Percentiles rank a stretch among this genome's conserved stretches.
Evolutionary conservation across 2,113 vertebrate genomes (phyloP).

Genomic region (Chaetops frenatus): DNA sequence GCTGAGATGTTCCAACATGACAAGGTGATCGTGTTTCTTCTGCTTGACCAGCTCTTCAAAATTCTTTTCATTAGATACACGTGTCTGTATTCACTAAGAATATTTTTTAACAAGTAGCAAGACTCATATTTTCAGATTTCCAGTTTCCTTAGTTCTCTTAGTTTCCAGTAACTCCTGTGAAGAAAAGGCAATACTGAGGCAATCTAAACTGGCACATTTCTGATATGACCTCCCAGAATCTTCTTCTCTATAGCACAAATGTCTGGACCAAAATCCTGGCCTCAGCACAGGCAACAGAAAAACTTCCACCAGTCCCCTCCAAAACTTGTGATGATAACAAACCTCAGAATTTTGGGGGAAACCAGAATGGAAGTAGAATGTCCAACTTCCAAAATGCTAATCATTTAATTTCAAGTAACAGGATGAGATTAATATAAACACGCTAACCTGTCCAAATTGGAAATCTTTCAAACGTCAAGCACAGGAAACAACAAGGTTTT

Average conservation of each 20-base stretch:
- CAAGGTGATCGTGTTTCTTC: not conserved
- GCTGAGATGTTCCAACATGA: not conserved
- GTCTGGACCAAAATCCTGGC: not conserved
- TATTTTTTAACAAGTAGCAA: not conserved
- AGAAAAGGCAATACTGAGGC: not conserved
- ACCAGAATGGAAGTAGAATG: not conserved
- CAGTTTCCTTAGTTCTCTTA: not conserved
- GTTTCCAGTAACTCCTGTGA: not conserved
- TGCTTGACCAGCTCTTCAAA: not conserved
- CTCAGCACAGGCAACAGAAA: not conserved
- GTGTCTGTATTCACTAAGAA: not conserved
- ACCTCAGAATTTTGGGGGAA: not conserved
- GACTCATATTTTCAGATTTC: not conserved
- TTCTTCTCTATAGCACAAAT: not conserved
- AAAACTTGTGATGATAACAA: not conserved
- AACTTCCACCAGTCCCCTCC: not conserved
- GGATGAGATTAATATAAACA: constrained; percentile 54
- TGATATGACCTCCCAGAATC: not conserved
- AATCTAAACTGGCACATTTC: not conserved
- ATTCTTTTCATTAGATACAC: not conserved
- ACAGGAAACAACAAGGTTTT: constrained; percentile 47
- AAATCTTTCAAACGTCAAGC: constrained; percentile 45
- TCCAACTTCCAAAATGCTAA: not conserved
- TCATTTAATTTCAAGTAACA: constrained; percentile 17
- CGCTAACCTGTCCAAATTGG: constrained; percentile 44